Evolutionary conservation across 2,888 invertebrate species (phyloP).

Genomic region (Gisinianus flammeolus): DNA sequence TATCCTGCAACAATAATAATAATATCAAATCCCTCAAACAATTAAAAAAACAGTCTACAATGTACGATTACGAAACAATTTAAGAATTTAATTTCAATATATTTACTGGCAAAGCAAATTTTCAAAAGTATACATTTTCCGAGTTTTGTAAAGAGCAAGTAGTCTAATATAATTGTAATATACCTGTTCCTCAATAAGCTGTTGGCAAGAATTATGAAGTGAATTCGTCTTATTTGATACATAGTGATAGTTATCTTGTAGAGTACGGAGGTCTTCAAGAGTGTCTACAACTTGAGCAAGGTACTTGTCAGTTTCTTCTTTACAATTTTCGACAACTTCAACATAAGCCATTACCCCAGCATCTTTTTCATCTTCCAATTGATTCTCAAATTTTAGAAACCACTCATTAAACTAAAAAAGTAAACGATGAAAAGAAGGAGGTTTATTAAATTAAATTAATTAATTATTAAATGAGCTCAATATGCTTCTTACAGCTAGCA

Average conservation of each 20-base stretch:
- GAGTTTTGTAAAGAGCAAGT: neutral
- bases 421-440: neutral
- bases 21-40: slow-evolving; percentile 9
- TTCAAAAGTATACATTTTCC: neutral
- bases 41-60: neutral
- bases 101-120: neutral
- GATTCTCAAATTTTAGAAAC: slow-evolving; percentile 75
- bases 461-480: no score
- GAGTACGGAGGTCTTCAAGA: slow-evolving; percentile 72
- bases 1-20: slow-evolving; percentile 66
- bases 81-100: neutral
- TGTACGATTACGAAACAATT: no score
- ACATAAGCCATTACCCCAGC: slow-evolving; percentile 73
- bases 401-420: slow-evolving; percentile 75
- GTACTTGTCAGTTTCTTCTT: slow-evolving; percentile 73
- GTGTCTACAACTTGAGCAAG: slow-evolving; percentile 70
- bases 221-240: slow-evolving; percentile 93
- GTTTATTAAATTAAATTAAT: neutral
- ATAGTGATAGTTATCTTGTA: slow-evolving; percentile 80
- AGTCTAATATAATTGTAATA: slow-evolving; percentile 4
- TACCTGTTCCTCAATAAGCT: slow-evolving; percentile 82
- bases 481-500: no score
- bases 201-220: slow-evolving; percentile 88
- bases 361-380: slow-evolving; percentile 74
- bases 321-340: slow-evolving; percentile 72